Base-by-base conservation (phyloP, 2,113 vertebrate genomes). In the Scortum barcoo region DNA sequence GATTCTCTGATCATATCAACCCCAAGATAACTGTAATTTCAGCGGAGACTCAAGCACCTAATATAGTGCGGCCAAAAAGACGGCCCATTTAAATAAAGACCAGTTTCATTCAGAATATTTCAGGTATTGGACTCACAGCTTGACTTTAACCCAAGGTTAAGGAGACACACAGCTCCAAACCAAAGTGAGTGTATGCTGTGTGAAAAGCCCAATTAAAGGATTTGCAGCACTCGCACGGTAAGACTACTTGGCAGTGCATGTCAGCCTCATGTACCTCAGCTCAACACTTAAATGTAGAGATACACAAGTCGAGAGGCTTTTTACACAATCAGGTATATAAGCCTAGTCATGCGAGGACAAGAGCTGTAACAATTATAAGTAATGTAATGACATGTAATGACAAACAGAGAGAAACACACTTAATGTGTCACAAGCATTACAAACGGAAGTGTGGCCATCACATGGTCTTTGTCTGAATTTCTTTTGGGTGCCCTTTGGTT, bases 1-100 rank as follows among this genome's bases (percentile, higher is more conserved):
- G 19, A 58, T 79, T 56, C 44, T 79, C 66, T 8, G 56, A 75
- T 86, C 74, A 85, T 72, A 86, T 79, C 81, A 72, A 76, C 20
- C 38, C 61, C 42, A 57, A 85, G 78, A 87, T 92, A 86, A 89
- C 76, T 54, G 22, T 69, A n/a, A 83, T 80, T 78, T 53, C 38
- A 69, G 58, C 70, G 42, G 38, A 77, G 30, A 40, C 65, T 58
- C 42, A 78, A 17, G 19, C 30, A 68, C 48, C 42, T 80, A 67
- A 38, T 74, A 65, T 20, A 69, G 6, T 33, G 24, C 13, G 56
- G 33, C 42, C 38, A 36, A 9, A 51, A 48, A 70, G n/a, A 61
- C 20, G 60, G 50, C 46, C 26, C 40, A 65, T 71, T 26, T 16
- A 30, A 65, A 33, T 8, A 61, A 30, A 84, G 60, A 73, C 46